Base-by-base conservation (phyloP, 2,113 vertebrate species). In the Balaenoptera acutorostrata region DNA sequence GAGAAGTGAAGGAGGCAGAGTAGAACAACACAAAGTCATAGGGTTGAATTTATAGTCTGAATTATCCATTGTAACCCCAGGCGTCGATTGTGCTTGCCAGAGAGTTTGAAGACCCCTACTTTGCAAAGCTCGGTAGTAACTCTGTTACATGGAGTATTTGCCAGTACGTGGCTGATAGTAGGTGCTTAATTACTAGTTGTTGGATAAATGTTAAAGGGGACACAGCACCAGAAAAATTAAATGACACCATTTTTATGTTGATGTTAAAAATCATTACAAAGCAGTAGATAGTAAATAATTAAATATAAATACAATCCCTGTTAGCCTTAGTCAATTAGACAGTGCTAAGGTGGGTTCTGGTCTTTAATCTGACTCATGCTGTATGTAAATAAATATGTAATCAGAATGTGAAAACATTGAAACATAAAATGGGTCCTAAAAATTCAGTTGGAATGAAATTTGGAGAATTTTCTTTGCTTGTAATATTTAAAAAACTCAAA, bases 381-480 rank as follows among this genome's bases (percentile, higher is more conserved):
- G 3, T 75, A 46, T 46, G 44, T 91, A 94, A 95, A 92, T 75
- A 33, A 36, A 80, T 89, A 61, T 49, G 11, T 17, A 63, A 41
- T 86, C 25, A 90, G 57, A 88, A 85, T 83, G 36, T 86, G 69
- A 93, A 96, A 95, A 82, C 55, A 85, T 86, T 78, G n/a, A 49
- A 85, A 91, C 4, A 78, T 85, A 57, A 66, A 72, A 41, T 39
- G 66, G 57, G 3, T 59, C 29, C 93, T 82, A 88, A 66, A 59
- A 86, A 52, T 71, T 44, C 64, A 88, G 31, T 68, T 83, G 71
- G n/a, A 91, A 64, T 84, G 0, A 25, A 96, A 86, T 92, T 97
- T 89, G 57, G 27, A 82, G 27, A 21, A 69, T 77, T 93, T 85
- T 71, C 44, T 96, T 95, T 66, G n/a, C 66, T 97, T 94, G 6